A percentile compares a stretch with the other conserved stretches of the same genome.
Evolutionary conservation across 2,113 vertebrate species (phyloP).

Genomic region (Semnopithecus entellus): DNA sequence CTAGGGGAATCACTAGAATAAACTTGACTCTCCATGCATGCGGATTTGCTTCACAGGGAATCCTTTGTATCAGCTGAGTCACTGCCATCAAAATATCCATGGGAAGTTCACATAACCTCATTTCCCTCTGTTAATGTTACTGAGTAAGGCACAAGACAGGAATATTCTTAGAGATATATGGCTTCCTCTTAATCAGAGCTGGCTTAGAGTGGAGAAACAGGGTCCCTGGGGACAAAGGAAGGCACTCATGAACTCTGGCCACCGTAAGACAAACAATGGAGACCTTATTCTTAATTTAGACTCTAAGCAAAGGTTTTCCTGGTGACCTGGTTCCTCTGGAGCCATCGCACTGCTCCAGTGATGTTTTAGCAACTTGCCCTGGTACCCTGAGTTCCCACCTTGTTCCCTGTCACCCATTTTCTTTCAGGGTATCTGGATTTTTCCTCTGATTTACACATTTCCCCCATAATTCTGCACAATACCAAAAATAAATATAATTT

Average conservation of each 20-base stretch:
- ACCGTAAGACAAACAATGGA: constrained; percentile 68
- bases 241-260: constrained; percentile 55
- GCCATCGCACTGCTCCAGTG: neutral
- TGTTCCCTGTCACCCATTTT: neutral
- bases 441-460: constrained; percentile 72
- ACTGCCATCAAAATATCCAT: constrained; percentile 57
- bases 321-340: constrained; percentile 18
- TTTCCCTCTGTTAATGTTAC: constrained; percentile 71
- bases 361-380: neutral
- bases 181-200: constrained; percentile 77
- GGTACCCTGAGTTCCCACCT: neutral
- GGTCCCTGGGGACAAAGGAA: constrained; percentile 50
- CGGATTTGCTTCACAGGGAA: constrained; percentile 33
- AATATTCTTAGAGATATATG: constrained; percentile 81
- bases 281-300: constrained; percentile 66
- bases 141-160: constrained; percentile 80
- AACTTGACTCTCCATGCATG: neutral
- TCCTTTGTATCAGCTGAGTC: constrained; percentile 47
- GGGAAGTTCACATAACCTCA: constrained; percentile 74
- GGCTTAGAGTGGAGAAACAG: constrained; percentile 39
- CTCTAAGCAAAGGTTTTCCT: constrained; percentile 64
- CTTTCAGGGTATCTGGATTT: constrained; percentile 45
- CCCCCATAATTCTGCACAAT: constrained; percentile 65
- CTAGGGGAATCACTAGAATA: neutral
- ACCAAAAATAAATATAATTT: constrained; percentile 65